Evolutionary conservation across 1,140 invertebrate genomes (phyloP).

Genomic region (Trialeurodes vaporariorum): DNA sequence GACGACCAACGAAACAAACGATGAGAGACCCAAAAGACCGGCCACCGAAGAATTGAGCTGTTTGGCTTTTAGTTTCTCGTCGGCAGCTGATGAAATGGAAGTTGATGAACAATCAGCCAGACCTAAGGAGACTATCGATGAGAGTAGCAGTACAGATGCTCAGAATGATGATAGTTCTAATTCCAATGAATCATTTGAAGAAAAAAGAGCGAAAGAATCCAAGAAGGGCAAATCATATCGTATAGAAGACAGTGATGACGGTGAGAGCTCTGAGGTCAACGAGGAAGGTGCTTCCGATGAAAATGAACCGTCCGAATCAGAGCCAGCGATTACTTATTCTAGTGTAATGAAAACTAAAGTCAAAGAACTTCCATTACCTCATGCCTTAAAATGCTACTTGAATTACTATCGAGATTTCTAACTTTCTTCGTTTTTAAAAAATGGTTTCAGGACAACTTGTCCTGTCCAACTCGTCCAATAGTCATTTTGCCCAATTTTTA

Average conservation of each 20-base stretch:
- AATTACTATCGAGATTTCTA: neutral
- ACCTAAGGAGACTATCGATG: too few species aligned
- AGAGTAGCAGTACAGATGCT: neutral
- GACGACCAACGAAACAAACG: neutral
- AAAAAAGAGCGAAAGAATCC: too few species aligned
- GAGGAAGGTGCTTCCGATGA: neutral
- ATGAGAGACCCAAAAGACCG: too few species aligned
- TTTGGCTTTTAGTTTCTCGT: neutral
- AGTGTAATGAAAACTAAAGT: neutral
- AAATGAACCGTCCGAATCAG: neutral
- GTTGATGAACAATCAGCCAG: neutral
- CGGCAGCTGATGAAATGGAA: neutral
- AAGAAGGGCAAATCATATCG: too few species aligned
- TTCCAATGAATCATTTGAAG: neutral
- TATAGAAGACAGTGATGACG: too few species aligned
- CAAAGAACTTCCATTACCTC: neutral
- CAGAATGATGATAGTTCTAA: neutral
- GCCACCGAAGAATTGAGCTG: too few species aligned
- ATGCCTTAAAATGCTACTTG: neutral
- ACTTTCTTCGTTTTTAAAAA: too few species aligned
- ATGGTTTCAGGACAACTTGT: too few species aligned
- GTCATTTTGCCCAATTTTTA: too few species aligned
- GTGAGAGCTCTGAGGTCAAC: too few species aligned
- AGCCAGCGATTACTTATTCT: neutral
- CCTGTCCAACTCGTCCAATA: too few species aligned